phyloP scores from a whole-genome alignment of 2,113 vertebrate species.

The Melanerpes aurifrons region DNA sequence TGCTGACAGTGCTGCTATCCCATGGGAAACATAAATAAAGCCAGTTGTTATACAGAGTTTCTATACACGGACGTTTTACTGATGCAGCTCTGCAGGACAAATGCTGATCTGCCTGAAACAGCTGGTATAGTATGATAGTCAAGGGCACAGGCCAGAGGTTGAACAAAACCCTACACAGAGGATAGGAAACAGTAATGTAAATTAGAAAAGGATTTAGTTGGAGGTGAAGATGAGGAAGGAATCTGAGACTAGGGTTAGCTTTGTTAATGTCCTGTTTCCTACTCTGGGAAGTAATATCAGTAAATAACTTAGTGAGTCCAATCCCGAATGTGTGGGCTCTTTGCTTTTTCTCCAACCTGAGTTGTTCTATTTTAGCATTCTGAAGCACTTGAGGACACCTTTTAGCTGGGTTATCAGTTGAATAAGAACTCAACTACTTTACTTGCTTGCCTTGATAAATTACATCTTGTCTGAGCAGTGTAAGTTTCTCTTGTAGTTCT shows the following conservation, averaged over 20 bases:
- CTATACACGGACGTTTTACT: neutral
- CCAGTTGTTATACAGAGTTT: neutral
- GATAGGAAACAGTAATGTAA: neutral
- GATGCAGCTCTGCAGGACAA: neutral
- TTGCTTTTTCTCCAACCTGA: neutral
- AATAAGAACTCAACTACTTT: neutral
- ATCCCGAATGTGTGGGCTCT: fast-evolving
- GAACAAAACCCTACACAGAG: neutral
- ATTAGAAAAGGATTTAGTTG: neutral
- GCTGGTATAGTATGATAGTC: neutral
- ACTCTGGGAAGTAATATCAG: neutral
- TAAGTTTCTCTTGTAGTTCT: neutral
- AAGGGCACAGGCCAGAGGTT: neutral
- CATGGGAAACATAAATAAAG: neutral
- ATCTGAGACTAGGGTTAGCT: too few species aligned
- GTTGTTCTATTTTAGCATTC: neutral
- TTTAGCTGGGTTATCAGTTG: neutral
- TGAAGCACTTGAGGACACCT: neutral
- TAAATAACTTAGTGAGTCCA: neutral
- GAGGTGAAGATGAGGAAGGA: neutral
- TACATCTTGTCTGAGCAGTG: neutral
- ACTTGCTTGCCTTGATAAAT: neutral
- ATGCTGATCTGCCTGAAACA: neutral
- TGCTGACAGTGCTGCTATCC: neutral
- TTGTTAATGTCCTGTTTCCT: neutral